phyloP scores from a whole-genome alignment of 2,888 invertebrate genomes.

The Eupeodes latifasciatus region DNA sequence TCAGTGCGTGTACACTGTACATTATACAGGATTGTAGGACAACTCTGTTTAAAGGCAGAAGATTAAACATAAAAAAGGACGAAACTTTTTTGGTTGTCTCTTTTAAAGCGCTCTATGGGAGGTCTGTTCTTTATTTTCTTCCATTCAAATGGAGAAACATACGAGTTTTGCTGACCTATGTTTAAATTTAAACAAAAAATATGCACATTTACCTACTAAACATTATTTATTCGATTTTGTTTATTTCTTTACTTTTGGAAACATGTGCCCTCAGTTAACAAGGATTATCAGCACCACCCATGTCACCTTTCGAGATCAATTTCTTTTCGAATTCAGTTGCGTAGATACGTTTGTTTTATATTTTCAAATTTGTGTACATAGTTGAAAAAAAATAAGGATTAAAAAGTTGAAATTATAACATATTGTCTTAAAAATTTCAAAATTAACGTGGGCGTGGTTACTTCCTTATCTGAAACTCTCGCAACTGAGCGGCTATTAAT shows the following conservation, averaged over 20 bases:
- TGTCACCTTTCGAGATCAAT: neutral
- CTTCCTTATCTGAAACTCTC: too few species aligned
- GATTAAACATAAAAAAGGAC: conserved; percentile 60
- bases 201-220: neutral
- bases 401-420: too few species aligned
- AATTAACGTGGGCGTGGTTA: too few species aligned
- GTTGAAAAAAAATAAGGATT: too few species aligned
- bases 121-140: conserved; percentile 15
- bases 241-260: neutral
- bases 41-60: neutral
- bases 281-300: conserved; percentile 9
- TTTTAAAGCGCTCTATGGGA: conserved; percentile 53
- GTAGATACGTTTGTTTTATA: neutral
- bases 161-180: conserved; percentile 22
- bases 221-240: neutral
- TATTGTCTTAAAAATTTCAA: too few species aligned
- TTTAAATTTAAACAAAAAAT: conserved; percentile 35
- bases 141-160: conserved; percentile 57
- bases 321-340: neutral
- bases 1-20: conserved; percentile 24
- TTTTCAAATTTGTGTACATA: neutral
- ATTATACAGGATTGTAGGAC: neutral
- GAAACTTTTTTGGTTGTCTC: conserved; percentile 54
- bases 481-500: too few species aligned
- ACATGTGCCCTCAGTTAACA: conserved; percentile 35